Conservation (phyloP, 2,797 vertebrate genomes). For the Halcyon leucocephala region DNA sequence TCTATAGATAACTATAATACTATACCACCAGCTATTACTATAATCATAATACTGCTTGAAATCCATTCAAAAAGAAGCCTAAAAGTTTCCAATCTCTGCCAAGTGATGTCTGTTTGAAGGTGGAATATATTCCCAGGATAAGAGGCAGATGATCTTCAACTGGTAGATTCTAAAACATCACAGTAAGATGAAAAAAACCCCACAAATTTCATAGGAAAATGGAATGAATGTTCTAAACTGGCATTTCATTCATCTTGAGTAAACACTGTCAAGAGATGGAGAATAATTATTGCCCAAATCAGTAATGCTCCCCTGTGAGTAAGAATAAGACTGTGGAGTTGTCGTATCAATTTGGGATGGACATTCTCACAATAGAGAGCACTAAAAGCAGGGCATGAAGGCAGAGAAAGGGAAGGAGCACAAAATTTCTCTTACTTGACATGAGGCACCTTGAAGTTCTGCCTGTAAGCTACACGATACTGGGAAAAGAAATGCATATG, state of each 20-base stretch:
- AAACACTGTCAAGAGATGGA: not conserved
- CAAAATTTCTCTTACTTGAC: not conserved
- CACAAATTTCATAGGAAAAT: not conserved
- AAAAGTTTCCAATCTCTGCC: slow-evolving; percentile 3
- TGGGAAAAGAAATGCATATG: not conserved
- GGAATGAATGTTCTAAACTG: not conserved
- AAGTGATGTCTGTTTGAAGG: not conserved
- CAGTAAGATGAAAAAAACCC: not conserved
- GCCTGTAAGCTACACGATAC: not conserved
- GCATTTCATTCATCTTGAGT: not conserved
- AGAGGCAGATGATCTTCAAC: not conserved
- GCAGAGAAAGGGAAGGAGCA: not conserved
- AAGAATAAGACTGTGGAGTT: not conserved
- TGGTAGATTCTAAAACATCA: not conserved
- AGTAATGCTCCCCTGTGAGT: accelerated
- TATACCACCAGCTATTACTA: not conserved
- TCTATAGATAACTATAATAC: not conserved
- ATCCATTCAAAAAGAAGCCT: not conserved
- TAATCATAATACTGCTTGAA: not conserved
- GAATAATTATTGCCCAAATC: not conserved
- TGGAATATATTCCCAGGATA: not conserved
- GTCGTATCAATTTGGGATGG: not conserved
- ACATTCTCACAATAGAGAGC: not conserved
- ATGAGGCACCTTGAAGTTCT: not conserved
- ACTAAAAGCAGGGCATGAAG: not conserved